Conservation (phyloP, 2,888 invertebrate species). For the Prenolepis imparis region DNA sequence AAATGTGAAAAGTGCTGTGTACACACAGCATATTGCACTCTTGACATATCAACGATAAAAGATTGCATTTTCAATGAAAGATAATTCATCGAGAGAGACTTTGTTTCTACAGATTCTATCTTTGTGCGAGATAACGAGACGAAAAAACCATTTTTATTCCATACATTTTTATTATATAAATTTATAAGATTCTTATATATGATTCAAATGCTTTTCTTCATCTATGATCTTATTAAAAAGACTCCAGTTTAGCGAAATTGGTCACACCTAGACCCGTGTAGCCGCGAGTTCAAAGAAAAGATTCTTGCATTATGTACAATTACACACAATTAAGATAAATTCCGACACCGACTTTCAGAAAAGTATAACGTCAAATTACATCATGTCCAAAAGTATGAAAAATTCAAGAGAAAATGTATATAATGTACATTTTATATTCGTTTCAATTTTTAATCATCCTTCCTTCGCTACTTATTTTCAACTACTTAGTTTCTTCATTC, state of each 20-base stretch:
- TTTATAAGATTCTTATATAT: slow-evolving; percentile 68
- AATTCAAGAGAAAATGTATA: neutral
- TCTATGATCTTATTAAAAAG: slow-evolving; percentile 45
- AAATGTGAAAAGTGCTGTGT: slow-evolving; percentile 30
- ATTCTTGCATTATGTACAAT: slow-evolving; percentile 41
- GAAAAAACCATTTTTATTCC: slow-evolving; percentile 37
- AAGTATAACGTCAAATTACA: slow-evolving; percentile 22
- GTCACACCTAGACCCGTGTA: slow-evolving; percentile 23
- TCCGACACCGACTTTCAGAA: neutral
- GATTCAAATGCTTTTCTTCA: slow-evolving; percentile 37
- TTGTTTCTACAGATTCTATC: neutral
- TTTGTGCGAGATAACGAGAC: slow-evolving; percentile 18
- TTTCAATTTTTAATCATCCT: neutral
- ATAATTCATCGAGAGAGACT: neutral
- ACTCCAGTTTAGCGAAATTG: slow-evolving; percentile 30
- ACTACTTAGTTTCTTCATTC: neutral
- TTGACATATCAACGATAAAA: slow-evolving; percentile 40
- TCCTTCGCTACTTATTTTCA: neutral
- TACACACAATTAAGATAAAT: slow-evolving; percentile 20
- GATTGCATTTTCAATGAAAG: slow-evolving; percentile 26
- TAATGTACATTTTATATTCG: slow-evolving; percentile 20
- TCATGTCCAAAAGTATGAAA: neutral
- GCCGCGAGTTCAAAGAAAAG: slow-evolving; percentile 20
- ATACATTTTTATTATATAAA: slow-evolving; percentile 71
- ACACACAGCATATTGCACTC: slow-evolving; percentile 16